phyloP scores from a whole-genome alignment of 2,888 invertebrate genomes.

The Drosophila imparisetae region DNA sequence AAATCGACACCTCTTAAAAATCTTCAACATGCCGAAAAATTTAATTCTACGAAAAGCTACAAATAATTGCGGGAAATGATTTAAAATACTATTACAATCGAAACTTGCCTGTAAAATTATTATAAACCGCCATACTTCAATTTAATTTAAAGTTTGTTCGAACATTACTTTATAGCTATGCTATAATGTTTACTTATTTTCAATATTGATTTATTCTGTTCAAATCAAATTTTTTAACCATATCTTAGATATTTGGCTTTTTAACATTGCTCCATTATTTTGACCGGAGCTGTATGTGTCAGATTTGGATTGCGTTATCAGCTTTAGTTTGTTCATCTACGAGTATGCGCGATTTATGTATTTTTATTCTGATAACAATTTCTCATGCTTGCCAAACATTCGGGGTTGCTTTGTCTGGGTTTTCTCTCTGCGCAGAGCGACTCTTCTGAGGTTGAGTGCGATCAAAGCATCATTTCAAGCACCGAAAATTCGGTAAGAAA shows the following conservation, averaged over 20 bases:
- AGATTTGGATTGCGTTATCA: slow-evolving; percentile 51
- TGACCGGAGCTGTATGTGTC: slow-evolving; percentile 20
- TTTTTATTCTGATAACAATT: slow-evolving; percentile 58
- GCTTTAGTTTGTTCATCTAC: slow-evolving; percentile 44
- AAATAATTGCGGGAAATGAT: too few relatives aligned
- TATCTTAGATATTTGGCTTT: background rate
- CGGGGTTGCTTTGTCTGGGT: slow-evolving; percentile 26
- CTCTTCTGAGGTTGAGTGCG: slow-evolving; percentile 88
- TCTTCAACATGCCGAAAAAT: too few relatives aligned
- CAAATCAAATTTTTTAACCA: background rate
- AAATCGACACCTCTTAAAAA: background rate
- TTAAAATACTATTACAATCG: too few relatives aligned
- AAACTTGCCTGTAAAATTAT: too few relatives aligned
- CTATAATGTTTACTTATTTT: too few relatives aligned
- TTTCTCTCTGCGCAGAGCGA: slow-evolving; percentile 85
- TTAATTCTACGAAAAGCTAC: too few relatives aligned
- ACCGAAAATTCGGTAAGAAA: slow-evolving; percentile 87
- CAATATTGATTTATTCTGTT: too few relatives aligned
- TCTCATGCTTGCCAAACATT: slow-evolving; percentile 56
- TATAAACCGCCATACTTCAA: background rate
- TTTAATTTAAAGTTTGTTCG: too few relatives aligned
- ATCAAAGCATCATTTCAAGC: slow-evolving; percentile 88
- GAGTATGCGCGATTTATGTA: slow-evolving; percentile 20
- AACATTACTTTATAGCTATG: too few relatives aligned
- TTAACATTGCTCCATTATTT: background rate